These are phyloP conservation scores for Lucilia cuprina DNA, from an alignment of 1,140 invertebrate species.

Conservation along the genomic window DNA sequence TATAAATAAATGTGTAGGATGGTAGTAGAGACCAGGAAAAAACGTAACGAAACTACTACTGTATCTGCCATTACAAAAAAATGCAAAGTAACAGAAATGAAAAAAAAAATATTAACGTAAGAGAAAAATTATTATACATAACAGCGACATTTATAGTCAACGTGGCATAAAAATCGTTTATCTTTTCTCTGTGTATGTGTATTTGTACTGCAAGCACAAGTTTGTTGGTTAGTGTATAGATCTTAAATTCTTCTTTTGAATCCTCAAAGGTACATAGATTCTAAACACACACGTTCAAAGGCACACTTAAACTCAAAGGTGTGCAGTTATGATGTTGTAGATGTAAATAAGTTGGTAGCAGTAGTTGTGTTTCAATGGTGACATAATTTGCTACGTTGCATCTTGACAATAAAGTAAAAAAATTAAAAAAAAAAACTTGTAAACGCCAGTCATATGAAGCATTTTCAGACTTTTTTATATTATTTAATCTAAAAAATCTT, in stretches of 20 bases:
- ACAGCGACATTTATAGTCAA: slow-evolving; percentile 30
- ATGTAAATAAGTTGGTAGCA: neutral
- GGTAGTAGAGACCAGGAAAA: neutral
- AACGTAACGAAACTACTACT: neutral
- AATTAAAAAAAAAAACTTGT: neutral
- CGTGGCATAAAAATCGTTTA: slow-evolving; percentile 30
- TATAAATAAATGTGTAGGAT: neutral
- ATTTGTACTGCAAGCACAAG: neutral
- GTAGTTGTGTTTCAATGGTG: neutral
- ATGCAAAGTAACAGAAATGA: neutral
- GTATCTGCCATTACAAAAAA: neutral
- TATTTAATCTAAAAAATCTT: no score
- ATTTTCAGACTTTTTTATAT: no score
- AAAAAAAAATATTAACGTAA: neutral
- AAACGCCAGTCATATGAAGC: no score
- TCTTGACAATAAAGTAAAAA: neutral
- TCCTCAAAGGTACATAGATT: neutral
- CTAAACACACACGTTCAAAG: neutral
- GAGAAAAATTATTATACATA: slow-evolving; percentile 34
- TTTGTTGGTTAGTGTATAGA: neutral
- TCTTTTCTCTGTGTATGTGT: neutral
- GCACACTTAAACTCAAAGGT: neutral
- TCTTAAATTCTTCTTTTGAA: neutral
- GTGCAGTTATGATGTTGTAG: neutral
- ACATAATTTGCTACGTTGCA: slow-evolving; percentile 10